Percentiles rank a stretch among this genome's conserved stretches.
These are phyloP conservation scores for Papilio glaucus DNA, from an alignment of 1,140 invertebrate genomes.

Conservation along the genomic window DNA sequence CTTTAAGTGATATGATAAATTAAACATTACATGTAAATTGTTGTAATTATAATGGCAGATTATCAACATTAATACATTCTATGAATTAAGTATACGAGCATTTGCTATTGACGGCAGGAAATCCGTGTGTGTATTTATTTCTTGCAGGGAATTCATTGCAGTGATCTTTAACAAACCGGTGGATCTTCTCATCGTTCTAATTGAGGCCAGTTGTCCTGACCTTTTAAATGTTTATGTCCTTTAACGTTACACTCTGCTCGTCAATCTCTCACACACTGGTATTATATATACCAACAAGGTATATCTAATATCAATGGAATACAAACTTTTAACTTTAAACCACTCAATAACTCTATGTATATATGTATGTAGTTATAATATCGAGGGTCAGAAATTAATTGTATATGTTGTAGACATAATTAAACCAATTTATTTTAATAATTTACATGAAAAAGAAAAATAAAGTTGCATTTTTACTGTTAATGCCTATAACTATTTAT, in stretches of 20 bases:
- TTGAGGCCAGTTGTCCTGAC: background rate
- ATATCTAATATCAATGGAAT: too few relatives aligned
- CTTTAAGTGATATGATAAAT: too few relatives aligned
- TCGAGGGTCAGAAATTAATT: too few relatives aligned
- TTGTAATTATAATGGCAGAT: background rate
- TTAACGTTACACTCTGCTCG: background rate
- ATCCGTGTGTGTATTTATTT: background rate
- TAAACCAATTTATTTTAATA: too few relatives aligned
- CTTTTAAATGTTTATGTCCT: constrained; percentile 26
- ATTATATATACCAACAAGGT: too few relatives aligned
- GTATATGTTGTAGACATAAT: too few relatives aligned
- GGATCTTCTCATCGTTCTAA: background rate
- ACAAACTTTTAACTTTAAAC: too few relatives aligned
- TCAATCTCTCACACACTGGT: background rate
- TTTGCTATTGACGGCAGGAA: background rate
- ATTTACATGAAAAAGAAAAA: too few relatives aligned
- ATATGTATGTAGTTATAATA: too few relatives aligned
- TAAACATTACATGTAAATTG: background rate
- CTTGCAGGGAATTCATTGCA: background rate
- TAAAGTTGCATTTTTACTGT: too few relatives aligned
- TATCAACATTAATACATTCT: background rate
- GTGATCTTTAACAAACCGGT: constrained; percentile 33
- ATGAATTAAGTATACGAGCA: background rate
- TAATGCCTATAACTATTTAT: too few relatives aligned
- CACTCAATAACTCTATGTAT: too few relatives aligned